Base-by-base conservation (phyloP, 2,113 vertebrate genomes). In the Climacteris rufus region DNA sequence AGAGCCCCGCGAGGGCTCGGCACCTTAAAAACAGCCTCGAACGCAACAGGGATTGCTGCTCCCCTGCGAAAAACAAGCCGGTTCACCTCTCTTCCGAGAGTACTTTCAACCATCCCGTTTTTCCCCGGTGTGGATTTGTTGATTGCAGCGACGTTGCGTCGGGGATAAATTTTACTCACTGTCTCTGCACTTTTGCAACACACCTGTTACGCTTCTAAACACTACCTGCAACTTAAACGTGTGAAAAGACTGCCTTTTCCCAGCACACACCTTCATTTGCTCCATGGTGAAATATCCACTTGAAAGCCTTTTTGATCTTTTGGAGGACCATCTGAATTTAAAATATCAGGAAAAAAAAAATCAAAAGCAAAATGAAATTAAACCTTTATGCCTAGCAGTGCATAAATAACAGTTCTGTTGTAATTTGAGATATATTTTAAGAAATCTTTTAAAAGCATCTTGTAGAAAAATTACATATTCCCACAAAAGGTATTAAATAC, bases 391-490 rank as follows among this genome's bases (percentile, higher is more conserved):
- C 53, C 97, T 96, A 96, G 70, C 87, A 87, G 68, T 35, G 68
- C 63, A 75, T 90, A 83, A 97, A 95, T 93, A 94, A 97, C 83
- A 98, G 96, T 96, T 94, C 75, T 96, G 54, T 84, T 96, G 65
- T 91, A 77, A 89, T 94, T 87, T 89, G 45, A 76, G 91, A 49
- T 78, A 21, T 90, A 95, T 97, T 96, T 97, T 94, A 92, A 93
- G 65, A 97, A 97, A 95, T 21, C 78, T 5, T 94, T 87, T 96
- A 93, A 82, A 97, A 93, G 80, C 33, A 63, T 83, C 74, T 94
- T 97, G 56, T 53, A 85, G 59, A 71, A 97, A 95, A 97, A 96
- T 83, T 96, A 75, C 69, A 70, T 95, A 79, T 77, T 93, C 74
- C 95, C 83, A 96, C 86, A 96, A 97, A 95, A 96, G 28, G 23